phyloP scores from a whole-genome alignment of 2,113 vertebrate species.

The Tichodroma muraria region DNA sequence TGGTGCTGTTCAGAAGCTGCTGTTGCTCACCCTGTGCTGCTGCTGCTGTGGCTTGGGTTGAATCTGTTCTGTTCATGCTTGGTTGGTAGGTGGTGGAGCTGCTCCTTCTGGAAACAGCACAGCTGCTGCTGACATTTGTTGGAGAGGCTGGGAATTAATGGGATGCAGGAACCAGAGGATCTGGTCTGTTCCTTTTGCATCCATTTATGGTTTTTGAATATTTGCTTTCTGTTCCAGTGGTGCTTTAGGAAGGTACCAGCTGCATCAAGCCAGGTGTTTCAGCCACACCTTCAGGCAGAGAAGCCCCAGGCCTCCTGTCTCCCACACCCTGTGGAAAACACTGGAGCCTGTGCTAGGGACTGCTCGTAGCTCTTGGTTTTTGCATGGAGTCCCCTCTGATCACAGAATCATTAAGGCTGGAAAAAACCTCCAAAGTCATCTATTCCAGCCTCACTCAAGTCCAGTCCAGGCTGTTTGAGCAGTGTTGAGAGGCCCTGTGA shows the following conservation, averaged over 20 bases:
- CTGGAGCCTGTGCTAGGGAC: background rate
- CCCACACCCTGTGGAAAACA: background rate
- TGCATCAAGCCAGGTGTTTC: background rate
- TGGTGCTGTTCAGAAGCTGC: background rate
- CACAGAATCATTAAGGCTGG: background rate
- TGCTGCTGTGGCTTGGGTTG: background rate
- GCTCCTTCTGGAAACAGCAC: background rate
- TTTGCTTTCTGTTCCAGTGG: background rate
- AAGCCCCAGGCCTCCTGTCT: background rate
- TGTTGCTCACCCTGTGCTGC: background rate
- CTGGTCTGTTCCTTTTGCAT: background rate
- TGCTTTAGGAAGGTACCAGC: background rate
- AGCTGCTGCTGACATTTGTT: background rate
- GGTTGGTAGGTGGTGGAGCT: background rate
- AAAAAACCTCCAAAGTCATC: background rate
- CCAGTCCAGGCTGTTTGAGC: background rate
- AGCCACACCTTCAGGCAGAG: background rate
- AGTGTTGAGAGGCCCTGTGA: background rate
- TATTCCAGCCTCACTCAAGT: background rate
- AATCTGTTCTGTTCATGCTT: background rate
- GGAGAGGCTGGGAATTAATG: background rate
- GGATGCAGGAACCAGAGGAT: background rate
- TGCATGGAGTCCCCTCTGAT: background rate
- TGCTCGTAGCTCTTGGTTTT: background rate
- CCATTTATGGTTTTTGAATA: background rate